Evolutionary conservation across 2,888 invertebrate genomes (phyloP).

Genomic region (Abrostola tripartita): DNA sequence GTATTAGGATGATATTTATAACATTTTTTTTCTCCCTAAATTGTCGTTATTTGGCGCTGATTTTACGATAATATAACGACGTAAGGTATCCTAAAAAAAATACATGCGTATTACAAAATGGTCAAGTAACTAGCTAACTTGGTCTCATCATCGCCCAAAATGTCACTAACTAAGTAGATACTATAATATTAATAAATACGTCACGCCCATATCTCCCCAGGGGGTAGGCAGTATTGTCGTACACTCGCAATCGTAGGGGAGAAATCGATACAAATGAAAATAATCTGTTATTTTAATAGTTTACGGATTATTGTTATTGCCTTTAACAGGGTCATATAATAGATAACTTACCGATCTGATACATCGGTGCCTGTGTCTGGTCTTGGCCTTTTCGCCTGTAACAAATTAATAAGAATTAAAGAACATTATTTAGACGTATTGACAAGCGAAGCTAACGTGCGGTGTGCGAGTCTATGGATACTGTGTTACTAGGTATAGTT

Average conservation of each 20-base stretch:
- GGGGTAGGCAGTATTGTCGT: not conserved
- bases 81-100: no score
- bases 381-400: constrained; percentile 92
- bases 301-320: not conserved
- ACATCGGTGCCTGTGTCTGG: constrained; percentile 91
- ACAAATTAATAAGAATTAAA: constrained; percentile 66
- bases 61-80: no score
- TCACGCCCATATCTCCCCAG: not conserved
- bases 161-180: not conserved
- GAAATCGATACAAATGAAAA: not conserved
- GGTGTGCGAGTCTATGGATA: not conserved
- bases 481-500: not conserved
- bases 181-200: not conserved
- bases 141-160: not conserved
- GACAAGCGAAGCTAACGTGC: constrained; percentile 35
- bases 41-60: no score
- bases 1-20: no score
- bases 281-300: not conserved
- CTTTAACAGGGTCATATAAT: not conserved
- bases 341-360: constrained; percentile 90
- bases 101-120: no score
- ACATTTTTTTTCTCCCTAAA: no score
- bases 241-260: not conserved
- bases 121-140: no score
- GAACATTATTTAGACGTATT: constrained; percentile 12